These are phyloP conservation scores for Parnassius glacialis DNA, from an alignment of 2,888 invertebrate species.

Conservation along the genomic window DNA sequence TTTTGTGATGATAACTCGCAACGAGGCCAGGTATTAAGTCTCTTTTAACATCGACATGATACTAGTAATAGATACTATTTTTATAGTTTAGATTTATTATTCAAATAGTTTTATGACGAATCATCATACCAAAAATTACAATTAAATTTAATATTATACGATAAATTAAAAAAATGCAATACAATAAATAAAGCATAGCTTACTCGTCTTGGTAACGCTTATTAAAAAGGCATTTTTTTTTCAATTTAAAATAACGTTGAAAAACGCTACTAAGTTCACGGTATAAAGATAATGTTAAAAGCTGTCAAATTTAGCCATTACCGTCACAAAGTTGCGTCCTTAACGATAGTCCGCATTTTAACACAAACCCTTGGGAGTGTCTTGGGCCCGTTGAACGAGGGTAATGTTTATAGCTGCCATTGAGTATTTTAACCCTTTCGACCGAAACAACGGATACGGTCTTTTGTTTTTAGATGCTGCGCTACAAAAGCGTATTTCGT, in stretches of 20 bases:
- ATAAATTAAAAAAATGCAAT: no score
- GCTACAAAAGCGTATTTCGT: constrained; percentile 6
- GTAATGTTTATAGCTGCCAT: constrained; percentile 42
- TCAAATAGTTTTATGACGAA: no score
- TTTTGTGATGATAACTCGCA: no score
- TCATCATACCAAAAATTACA: no score
- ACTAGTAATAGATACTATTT: no score
- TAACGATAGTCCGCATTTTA: constrained; percentile 29
- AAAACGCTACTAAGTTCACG: constrained; percentile 25
- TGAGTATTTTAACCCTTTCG: constrained; percentile 40
- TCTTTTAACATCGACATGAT: no score
- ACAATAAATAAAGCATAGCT: no score
- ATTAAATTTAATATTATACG: no score
- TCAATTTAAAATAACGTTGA: constrained; percentile 12
- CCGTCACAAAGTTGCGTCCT: constrained; percentile 28
- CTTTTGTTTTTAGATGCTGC: constrained; percentile 28
- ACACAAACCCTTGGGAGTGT: constrained; percentile 30
- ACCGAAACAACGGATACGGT: constrained; percentile 27
- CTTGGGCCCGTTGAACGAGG: constrained; percentile 34
- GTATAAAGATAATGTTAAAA: constrained; percentile 35
- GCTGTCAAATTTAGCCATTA: constrained; percentile 25
- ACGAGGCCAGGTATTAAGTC: no score
- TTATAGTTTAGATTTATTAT: no score
- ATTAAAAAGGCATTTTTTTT: no score
- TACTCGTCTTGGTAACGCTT: no score